Evolutionary conservation across 2,888 invertebrate genomes (phyloP).

Genomic region (Hylaea fasciaria): DNA sequence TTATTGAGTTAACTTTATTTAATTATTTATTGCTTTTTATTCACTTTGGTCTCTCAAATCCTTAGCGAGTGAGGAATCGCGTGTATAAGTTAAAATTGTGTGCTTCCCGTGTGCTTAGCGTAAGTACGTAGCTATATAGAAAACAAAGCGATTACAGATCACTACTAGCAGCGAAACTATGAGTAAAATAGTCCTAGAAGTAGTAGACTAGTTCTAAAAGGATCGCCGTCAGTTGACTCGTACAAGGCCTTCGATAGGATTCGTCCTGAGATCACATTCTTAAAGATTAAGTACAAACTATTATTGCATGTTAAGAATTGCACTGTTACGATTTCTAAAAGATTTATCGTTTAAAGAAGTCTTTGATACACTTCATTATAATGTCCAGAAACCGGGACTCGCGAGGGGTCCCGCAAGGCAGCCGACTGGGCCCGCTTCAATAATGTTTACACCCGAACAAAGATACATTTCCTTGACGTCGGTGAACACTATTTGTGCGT

Average conservation of each 20-base stretch:
- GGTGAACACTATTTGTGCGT: conserved; percentile 39
- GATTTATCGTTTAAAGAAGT: conserved; percentile 67
- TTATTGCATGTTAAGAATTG: conserved; percentile 83
- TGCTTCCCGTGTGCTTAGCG: conserved; percentile 74
- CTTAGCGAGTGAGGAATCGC: conserved; percentile 74
- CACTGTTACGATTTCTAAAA: conserved; percentile 74
- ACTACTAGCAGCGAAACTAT: conserved; percentile 77
- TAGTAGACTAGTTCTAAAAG: conserved; percentile 63
- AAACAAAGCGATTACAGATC: conserved; percentile 71
- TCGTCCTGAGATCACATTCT: conserved; percentile 83
- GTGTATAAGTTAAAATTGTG: conserved; percentile 71
- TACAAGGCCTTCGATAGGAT: conserved; percentile 80
- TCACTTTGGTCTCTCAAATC: conserved; percentile 77
- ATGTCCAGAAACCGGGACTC: conserved; percentile 59
- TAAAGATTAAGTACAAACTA: conserved; percentile 82
- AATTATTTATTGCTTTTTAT: conserved; percentile 69
- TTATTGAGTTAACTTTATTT: conserved; percentile 57
- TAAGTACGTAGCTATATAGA: conserved; percentile 67
- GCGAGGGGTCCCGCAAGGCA: conserved; percentile 69
- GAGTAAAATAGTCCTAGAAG: conserved; percentile 66
- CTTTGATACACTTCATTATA: conserved; percentile 71
- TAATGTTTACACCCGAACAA: conserved; percentile 48
- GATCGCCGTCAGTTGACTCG: conserved; percentile 72
- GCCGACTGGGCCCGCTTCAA: conserved; percentile 60
- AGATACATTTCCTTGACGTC: conserved; percentile 36